A percentile compares a stretch with the other conserved stretches of the same genome.
These are phyloP conservation scores for Drosophila kohkoa DNA, from an alignment of 1,140 invertebrate genomes.

Conservation along the genomic window DNA sequence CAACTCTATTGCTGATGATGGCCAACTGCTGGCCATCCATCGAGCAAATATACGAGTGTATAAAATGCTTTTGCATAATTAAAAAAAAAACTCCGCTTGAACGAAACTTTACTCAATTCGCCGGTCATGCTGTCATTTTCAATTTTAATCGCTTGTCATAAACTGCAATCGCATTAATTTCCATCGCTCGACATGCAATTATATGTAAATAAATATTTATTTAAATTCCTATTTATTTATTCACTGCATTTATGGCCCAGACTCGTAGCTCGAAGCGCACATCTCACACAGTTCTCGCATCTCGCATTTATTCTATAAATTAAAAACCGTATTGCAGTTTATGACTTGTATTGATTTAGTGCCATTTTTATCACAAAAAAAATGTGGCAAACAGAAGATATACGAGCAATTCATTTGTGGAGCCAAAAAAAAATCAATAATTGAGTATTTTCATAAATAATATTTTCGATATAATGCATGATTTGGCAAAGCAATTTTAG, in stretches of 20 bases:
- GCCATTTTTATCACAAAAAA: conserved; percentile 12
- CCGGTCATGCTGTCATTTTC: conserved; percentile 47
- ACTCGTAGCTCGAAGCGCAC: background rate
- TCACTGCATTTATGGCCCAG: conserved; percentile 34
- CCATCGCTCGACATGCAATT: conserved; percentile 65
- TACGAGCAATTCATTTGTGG: background rate
- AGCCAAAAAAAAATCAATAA: conserved; percentile 6
- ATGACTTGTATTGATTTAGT: conserved; percentile 59
- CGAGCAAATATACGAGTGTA: background rate
- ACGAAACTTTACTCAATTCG: conserved; percentile 23
- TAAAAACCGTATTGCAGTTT: conserved; percentile 48
- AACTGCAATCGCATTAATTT: conserved; percentile 81
- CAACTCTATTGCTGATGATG: conserved; percentile 2
- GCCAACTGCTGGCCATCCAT: background rate
- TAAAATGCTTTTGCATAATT: conserved; percentile 51
- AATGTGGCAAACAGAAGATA: background rate
- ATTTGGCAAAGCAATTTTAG: too few relatives aligned
- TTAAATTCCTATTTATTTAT: conserved; percentile 77
- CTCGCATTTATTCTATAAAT: conserved; percentile 37
- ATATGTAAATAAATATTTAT: conserved; percentile 80
- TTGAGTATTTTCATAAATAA: background rate
- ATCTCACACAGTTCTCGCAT: background rate
- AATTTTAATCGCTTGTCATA: conserved; percentile 80
- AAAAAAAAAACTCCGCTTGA: conserved; percentile 17
- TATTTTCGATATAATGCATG: too few relatives aligned